A percentile compares a stretch with the other conserved stretches of the same genome.
Evolutionary conservation across 2,113 vertebrate genomes (phyloP).

Genomic region (Tragelaphus buxtoni): DNA sequence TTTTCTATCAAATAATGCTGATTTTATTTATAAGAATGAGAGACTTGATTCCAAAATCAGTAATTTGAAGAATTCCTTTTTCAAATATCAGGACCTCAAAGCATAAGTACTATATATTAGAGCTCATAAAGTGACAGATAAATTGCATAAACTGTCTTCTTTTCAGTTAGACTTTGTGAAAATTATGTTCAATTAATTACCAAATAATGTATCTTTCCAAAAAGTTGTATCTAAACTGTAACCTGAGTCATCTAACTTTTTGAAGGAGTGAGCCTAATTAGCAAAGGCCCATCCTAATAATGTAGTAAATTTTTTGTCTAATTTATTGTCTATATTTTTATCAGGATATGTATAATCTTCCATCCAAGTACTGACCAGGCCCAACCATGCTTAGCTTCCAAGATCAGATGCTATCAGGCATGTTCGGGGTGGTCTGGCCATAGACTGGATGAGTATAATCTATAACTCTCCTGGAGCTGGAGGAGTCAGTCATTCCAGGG

Average conservation of each 20-base stretch:
- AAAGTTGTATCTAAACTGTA: not conserved
- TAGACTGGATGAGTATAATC: not conserved
- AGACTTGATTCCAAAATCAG: not conserved
- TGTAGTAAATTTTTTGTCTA: not conserved
- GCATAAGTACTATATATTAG: not conserved
- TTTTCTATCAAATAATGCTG: not conserved
- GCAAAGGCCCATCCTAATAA: not conserved
- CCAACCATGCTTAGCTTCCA: not conserved
- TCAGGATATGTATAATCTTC: not conserved
- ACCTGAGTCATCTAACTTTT: not conserved
- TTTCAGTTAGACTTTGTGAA: not conserved
- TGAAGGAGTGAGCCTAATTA: slow-evolving; percentile 20
- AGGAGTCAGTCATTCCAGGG: not conserved
- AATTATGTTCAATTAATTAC: not conserved
- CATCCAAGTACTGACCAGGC: not conserved
- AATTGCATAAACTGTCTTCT: not conserved
- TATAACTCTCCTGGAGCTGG: not conserved
- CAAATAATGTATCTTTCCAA: not conserved
- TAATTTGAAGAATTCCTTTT: not conserved
- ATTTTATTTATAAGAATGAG: not conserved
- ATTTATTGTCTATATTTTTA: not conserved
- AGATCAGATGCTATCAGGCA: not conserved
- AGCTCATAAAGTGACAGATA: not conserved
- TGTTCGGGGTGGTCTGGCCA: not conserved
- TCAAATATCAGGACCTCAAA: not conserved